Evolutionary conservation across 2,888 invertebrate species (phyloP).

Genomic region (Schizotus pectinicornis): DNA sequence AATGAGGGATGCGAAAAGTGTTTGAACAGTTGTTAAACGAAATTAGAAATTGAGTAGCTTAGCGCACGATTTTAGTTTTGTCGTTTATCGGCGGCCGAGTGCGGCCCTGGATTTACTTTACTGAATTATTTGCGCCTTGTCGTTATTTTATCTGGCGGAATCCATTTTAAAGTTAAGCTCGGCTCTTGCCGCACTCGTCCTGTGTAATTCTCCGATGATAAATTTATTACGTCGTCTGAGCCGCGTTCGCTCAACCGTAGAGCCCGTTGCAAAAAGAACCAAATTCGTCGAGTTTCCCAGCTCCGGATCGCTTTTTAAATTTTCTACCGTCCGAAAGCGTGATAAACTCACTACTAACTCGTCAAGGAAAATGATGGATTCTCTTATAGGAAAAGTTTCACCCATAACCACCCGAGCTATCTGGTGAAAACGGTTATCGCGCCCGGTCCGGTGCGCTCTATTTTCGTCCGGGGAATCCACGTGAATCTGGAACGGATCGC

Average conservation of each 20-base stretch:
- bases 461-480: background rate
- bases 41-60: too few species aligned
- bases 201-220: slow-evolving; percentile 16
- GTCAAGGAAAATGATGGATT: slow-evolving; percentile 14
- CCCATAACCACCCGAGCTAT: too few species aligned
- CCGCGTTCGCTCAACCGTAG: slow-evolving; percentile 6
- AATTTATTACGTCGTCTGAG: slow-evolving; percentile 12
- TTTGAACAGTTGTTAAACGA: too few species aligned
- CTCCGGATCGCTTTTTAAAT: slow-evolving; percentile 5
- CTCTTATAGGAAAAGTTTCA: slow-evolving; percentile 11
- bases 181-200: slow-evolving; percentile 11
- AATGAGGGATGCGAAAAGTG: too few species aligned
- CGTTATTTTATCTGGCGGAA: background rate
- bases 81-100: too few species aligned
- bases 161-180: slow-evolving; percentile 1
- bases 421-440: too few species aligned
- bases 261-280: slow-evolving; percentile 4
- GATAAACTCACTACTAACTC: slow-evolving; percentile 10
- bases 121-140: too few species aligned
- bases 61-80: too few species aligned
- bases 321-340: slow-evolving; percentile 8
- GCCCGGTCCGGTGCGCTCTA: too few species aligned
- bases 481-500: background rate
- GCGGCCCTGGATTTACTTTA: too few species aligned
- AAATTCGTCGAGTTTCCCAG: slow-evolving; percentile 9